These are phyloP conservation scores for Oncorhynchus tshawytscha DNA, from an alignment of 2,113 vertebrate species.

Conservation along the genomic window DNA sequence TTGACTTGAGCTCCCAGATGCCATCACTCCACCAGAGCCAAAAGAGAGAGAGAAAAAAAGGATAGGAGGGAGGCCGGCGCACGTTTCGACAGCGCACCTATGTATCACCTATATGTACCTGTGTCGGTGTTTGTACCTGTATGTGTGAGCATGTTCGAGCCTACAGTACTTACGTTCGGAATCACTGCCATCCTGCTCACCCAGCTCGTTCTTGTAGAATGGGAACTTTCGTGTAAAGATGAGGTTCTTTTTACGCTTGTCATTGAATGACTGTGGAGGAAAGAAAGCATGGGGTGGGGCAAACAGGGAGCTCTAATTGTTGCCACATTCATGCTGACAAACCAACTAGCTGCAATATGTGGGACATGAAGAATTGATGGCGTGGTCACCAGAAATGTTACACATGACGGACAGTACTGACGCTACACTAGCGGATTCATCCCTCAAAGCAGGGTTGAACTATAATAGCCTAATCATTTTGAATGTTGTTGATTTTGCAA, in stretches of 20 bases:
- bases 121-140: constrained; percentile 49
- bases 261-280: constrained; percentile 99
- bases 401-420: neutral
- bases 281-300: constrained; percentile 94
- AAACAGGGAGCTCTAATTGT: constrained; percentile 91
- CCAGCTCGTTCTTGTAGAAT: constrained; percentile 99
- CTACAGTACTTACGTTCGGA: constrained; percentile 92
- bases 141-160: constrained; percentile 21
- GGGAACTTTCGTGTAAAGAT: constrained; percentile 99
- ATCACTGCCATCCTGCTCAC: constrained; percentile 96
- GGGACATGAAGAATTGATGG: constrained; percentile 44
- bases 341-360: constrained; percentile 70
- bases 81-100: constrained; percentile 56
- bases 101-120: constrained; percentile 63
- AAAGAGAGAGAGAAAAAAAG: constrained; percentile 10
- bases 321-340: constrained; percentile 97
- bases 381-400: neutral
- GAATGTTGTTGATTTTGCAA: no score
- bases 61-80: constrained; percentile 71
- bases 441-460: no score
- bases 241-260: constrained; percentile 99
- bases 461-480: no score
- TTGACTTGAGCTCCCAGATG: neutral
- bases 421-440: no score
- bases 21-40: neutral